Evolutionary conservation across 2,888 invertebrate species (phyloP).

Genomic region (Rapana venosa): DNA sequence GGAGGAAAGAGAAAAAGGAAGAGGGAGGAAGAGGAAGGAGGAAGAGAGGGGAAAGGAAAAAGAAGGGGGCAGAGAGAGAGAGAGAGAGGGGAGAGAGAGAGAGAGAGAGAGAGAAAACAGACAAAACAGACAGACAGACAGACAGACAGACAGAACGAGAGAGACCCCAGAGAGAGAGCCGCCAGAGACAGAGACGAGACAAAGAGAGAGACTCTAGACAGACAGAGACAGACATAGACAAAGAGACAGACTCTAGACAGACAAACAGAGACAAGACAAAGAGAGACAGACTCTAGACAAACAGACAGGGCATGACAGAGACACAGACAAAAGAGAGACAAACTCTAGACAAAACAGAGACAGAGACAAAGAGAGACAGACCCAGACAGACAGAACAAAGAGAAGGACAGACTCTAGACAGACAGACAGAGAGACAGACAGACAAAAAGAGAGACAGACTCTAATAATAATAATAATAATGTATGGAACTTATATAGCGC

Average conservation of each 20-base stretch:
- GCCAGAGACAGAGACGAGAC: too few species aligned
- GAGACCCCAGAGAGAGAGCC: not conserved
- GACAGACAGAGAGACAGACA: too few species aligned
- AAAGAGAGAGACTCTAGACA: not conserved
- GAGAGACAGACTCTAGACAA: not conserved
- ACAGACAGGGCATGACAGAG: not conserved
- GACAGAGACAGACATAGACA: not conserved
- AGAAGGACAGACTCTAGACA: too few species aligned
- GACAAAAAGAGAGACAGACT: too few species aligned
- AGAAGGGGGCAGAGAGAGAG: not conserved
- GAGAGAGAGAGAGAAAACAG: not conserved
- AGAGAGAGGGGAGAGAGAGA: not conserved
- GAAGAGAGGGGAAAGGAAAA: too few species aligned
- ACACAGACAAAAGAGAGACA: not conserved
- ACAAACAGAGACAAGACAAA: not conserved
- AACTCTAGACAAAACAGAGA: not conserved
- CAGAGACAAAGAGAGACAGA: too few species aligned
- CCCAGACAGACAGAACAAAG: too few species aligned
- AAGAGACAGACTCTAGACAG: not conserved
- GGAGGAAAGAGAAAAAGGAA: not conserved
- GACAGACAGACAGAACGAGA: not conserved
- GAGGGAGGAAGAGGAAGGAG: not conserved
- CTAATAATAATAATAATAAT: too few species aligned
- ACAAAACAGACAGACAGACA: not conserved
- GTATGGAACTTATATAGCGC: too few species aligned